Evolutionary conservation across 2,888 invertebrate species (phyloP).

Genomic region (Amiota minor): DNA sequence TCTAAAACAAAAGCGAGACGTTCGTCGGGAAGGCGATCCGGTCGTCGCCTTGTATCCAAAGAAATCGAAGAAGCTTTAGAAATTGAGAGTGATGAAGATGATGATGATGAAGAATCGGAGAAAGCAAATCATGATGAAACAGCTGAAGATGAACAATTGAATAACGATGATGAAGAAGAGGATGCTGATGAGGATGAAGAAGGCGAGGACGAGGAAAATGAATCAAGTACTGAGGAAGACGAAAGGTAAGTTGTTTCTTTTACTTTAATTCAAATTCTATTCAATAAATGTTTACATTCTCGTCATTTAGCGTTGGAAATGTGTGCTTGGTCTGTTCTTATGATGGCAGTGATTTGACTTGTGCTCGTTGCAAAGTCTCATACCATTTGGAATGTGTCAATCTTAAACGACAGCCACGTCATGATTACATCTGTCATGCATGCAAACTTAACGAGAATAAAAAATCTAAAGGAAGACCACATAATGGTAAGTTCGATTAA

Average conservation of each 20-base stretch:
- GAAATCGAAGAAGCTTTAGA: constrained; percentile 66
- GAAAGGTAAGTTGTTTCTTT: constrained; percentile 39
- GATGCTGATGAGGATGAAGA: constrained; percentile 45
- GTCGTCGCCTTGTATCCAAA: constrained; percentile 70
- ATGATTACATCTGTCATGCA: constrained; percentile 78
- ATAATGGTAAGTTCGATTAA: constrained; percentile 41
- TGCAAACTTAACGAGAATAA: constrained; percentile 74
- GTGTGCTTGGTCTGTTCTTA: constrained; percentile 68
- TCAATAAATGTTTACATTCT: not conserved
- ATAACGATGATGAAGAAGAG: constrained; percentile 56
- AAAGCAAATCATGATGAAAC: constrained; percentile 55
- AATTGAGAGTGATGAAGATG: constrained; percentile 35
- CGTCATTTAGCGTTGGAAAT: constrained; percentile 56
- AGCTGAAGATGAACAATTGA: constrained; percentile 52
- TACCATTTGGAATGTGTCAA: constrained; percentile 85
- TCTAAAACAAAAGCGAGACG: constrained; percentile 33
- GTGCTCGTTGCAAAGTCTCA: constrained; percentile 69
- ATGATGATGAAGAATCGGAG: constrained; percentile 53
- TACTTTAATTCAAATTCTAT: not conserved
- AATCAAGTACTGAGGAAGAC: constrained; percentile 32
- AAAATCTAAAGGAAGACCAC: constrained; percentile 50
- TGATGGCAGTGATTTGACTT: constrained; percentile 65
- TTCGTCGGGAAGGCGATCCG: constrained; percentile 40
- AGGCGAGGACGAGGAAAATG: constrained; percentile 49
- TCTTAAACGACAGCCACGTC: constrained; percentile 77